Base-by-base conservation (phyloP, 1,140 invertebrate species). In the Pseudoatta argentina region DNA sequence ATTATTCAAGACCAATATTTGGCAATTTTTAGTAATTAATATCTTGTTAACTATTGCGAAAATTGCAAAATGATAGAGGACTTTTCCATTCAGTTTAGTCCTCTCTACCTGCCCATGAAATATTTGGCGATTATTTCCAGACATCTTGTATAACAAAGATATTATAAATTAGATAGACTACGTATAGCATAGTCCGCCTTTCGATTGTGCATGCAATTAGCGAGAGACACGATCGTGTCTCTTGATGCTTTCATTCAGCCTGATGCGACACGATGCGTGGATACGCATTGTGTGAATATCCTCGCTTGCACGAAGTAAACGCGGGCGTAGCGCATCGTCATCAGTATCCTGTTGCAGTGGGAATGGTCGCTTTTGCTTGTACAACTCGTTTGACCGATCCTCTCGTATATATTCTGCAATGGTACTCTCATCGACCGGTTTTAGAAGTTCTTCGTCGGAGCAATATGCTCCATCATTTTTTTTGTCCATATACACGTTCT, bases 271-370 rank as follows among this genome's bases (percentile, higher is more conserved):
- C n/a, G 64, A 53, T 67, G 76, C 69, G 14, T 48, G 34, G 34
- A 57, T 34, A 67, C 51, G 14, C 14, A 39, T 24, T 55, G 73
- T 34, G 27, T 39, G 73, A 39, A 61, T 76, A 30, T 51, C 18
- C 51, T 67, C 30, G 59, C 59, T 12, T 53, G 66, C 12, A 86
- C 55, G 30, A 81, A 88, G 64, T 55, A 57, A 8, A 69, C 63
- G 77, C 24, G 67, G n/a, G 48, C 66, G 24, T 27, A 72, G n/a
- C 76, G 66, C 34, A 67, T 34, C 27, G 57, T 82, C 83, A 73
- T 88, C 69, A 77, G 87, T 89, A 87, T 89, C 77, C 87, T 88
- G 77, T 89, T 89, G 88, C 88, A 86, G 64, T 83, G 88, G 85
- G 85, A 89, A 89, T 85, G 85, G 85, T 88, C 83, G 87, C 83